Evolutionary conservation across 2,888 invertebrate genomes (phyloP), one percentile per base, ranked within the genome.

Genomic region (Xanthia togata): DNA sequence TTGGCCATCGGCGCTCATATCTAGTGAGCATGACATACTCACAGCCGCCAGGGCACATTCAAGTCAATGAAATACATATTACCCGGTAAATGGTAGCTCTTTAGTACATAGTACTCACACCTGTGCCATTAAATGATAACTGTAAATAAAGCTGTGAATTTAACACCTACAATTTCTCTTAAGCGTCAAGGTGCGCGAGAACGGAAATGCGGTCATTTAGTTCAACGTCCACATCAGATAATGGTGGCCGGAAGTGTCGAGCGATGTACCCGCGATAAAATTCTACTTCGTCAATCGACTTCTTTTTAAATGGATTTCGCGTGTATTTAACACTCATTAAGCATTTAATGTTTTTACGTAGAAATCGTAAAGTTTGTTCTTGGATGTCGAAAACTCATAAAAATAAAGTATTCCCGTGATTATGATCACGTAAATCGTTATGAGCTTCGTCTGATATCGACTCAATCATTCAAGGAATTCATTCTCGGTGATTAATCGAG

Each of bases 141-240:
- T 23, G 1, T 20, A 17, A 35, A 69, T 69, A 63, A 31, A 60
- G 12, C 5, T 59, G 41, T 67, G 53, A 57, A 50, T 68, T 14
- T 26, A 57, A n/a, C 65, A 71, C 44, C 57, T 62, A 47, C 20
- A 69, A 63, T 74, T 83, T 83, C 72, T 71, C 63, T 83, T 70
- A 23, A 77, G 53, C 68, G 60, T 70, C 87, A 87, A 90, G 87
- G 88, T 87, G 64, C 50, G 87, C 75, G 57, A 74, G 76, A 87
- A 87, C 87, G 91, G 91, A 91, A 90, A 84, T 73, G 65, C 84
- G 87, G 82, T 81, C 85, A 87, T 87, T 90, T 89, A 81, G 86
- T 81, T 73, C 65, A 80, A 67, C 84, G 86, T 88, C 86, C 87
- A 53, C 60, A 88, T 89, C 90, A 87, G 91, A 91, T 90, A 90